Percentiles rank a stretch among this genome's conserved stretches.
phyloP scores from a whole-genome alignment of 1,140 invertebrate genomes.

The Battus philenor region DNA sequence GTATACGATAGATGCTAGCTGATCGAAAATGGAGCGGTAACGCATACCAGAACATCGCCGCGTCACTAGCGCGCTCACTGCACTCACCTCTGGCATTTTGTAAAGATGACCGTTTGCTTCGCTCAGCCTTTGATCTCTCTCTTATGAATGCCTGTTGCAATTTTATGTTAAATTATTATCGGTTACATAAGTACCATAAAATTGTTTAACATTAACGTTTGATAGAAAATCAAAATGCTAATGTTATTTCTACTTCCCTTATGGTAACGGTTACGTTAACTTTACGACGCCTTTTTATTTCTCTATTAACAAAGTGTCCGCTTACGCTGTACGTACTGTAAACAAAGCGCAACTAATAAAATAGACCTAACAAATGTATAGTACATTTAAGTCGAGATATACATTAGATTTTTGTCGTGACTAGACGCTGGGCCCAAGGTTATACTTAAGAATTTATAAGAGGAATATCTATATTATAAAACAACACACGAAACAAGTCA shows the following conservation, averaged over 20 bases:
- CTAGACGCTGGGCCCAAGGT: slow-evolving; percentile 7
- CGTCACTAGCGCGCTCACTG: slow-evolving; percentile 20
- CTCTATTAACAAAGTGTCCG: no score
- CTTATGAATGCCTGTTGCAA: slow-evolving; percentile 42
- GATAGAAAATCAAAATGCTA: no score
- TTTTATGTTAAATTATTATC: slow-evolving; percentile 50
- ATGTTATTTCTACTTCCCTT: background rate
- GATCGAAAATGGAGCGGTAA: slow-evolving; percentile 32
- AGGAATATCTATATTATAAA: slow-evolving; percentile 8
- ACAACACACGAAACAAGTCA: no score
- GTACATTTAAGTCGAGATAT: slow-evolving; percentile 1
- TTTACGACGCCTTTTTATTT: no score
- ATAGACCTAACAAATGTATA: slow-evolving; percentile 7
- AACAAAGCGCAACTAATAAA: slow-evolving; percentile 1
- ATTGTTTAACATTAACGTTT: slow-evolving; percentile 19
- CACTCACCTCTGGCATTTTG: slow-evolving; percentile 53
- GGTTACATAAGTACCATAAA: slow-evolving; percentile 12
- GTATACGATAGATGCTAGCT: slow-evolving; percentile 3
- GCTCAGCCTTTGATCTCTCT: slow-evolving; percentile 56
- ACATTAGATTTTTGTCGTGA: slow-evolving; percentile 12
- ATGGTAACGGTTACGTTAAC: no score
- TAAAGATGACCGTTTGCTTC: slow-evolving; percentile 54
- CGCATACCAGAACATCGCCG: slow-evolving; percentile 41
- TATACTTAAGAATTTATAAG: slow-evolving; percentile 10
- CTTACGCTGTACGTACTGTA: background rate